A percentile compares a stretch with the other conserved stretches of the same genome.
phyloP scores from a whole-genome alignment of 2,113 vertebrate genomes.

The Trichechus manatus region DNA sequence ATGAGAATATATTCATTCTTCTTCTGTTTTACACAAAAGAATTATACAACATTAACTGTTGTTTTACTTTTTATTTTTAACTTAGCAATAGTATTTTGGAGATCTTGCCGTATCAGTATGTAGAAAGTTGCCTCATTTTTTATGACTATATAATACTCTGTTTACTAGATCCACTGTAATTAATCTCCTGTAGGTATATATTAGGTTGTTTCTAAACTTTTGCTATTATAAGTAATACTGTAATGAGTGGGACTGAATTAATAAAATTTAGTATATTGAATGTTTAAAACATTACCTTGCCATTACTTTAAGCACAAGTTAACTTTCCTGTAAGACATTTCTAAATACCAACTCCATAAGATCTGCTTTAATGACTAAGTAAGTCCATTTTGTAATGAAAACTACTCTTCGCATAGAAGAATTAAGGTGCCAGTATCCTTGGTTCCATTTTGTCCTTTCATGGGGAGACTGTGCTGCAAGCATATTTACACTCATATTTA shows the following conservation, averaged over 20 bases:
- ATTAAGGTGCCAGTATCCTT: constrained; percentile 26
- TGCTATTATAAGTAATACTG: neutral
- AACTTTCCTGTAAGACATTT: neutral
- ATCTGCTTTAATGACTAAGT: neutral
- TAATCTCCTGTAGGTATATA: neutral
- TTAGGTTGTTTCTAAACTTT: constrained; percentile 27
- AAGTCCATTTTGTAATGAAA: constrained; percentile 8
- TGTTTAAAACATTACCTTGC: neutral
- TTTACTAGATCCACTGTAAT: neutral
- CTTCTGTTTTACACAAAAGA: neutral
- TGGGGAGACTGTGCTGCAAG: constrained; percentile 30
- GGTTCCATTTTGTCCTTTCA: neutral
- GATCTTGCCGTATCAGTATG: neutral
- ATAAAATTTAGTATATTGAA: neutral
- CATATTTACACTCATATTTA: constrained; percentile 51
- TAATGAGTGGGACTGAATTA: neutral
- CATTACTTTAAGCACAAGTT: neutral
- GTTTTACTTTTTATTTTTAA: constrained; percentile 29
- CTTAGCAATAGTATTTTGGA: neutral
- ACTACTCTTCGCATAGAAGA: neutral
- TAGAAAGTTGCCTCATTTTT: neutral
- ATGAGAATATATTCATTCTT: neutral
- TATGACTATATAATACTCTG: neutral
- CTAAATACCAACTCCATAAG: neutral
- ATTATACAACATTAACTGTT: neutral